Conservation (phyloP, 2,888 invertebrate genomes). For the Callosobruchus maculatus region DNA sequence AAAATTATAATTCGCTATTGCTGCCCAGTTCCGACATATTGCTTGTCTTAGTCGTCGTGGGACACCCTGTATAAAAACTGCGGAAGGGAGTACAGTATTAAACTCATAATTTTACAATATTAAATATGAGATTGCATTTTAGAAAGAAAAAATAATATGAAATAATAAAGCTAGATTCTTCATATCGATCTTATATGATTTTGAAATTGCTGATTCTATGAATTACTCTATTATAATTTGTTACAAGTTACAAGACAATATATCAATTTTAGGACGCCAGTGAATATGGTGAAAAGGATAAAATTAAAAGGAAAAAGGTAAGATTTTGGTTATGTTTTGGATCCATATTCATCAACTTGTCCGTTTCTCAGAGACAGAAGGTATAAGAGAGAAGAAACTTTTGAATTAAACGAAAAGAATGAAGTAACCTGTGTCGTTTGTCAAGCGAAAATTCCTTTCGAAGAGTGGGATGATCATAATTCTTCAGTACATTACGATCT, state of each 20-base stretch:
- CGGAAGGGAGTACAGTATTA: no score
- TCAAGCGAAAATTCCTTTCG: conserved; percentile 40
- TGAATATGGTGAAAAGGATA: neutral
- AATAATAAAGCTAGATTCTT: no score
- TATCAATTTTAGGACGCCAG: neutral
- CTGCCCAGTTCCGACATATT: no score
- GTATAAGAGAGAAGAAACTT: neutral
- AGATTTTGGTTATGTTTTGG: neutral
- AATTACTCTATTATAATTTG: no score
- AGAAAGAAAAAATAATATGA: no score
- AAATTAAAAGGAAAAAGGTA: neutral
- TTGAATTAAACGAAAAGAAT: conserved; percentile 5
- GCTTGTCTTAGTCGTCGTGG: no score
- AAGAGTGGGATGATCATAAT: conserved; percentile 54
- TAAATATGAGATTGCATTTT: no score
- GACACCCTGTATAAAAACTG: no score
- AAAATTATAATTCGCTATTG: no score
- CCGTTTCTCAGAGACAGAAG: neutral
- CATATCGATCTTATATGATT: no score
- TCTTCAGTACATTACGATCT: conserved; percentile 55
- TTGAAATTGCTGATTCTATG: no score
- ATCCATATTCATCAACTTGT: neutral
- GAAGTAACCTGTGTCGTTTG: conserved; percentile 51
- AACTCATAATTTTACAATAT: no score
- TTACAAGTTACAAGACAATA: neutral